Evolutionary conservation across 2,888 invertebrate genomes (phyloP), one percentile per base, ranked within the genome.

Genomic region (Lasius platythorax): DNA sequence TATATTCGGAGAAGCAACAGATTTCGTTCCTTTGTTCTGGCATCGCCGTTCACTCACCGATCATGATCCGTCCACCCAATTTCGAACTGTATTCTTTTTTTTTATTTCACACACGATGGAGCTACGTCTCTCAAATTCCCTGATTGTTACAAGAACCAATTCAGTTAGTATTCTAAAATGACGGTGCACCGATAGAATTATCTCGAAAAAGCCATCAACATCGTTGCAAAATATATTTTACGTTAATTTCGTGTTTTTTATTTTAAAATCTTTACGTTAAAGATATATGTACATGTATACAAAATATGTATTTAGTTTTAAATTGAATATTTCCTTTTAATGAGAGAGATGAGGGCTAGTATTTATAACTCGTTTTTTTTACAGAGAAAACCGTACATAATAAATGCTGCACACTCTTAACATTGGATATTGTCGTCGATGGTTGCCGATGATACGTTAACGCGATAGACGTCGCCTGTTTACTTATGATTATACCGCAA

Each of bases 401-500:
- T 28, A 78, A 78, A 78, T 66, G 56, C 58, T 28, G 11, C 28
- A 18, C 66, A 66, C 18, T 78, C 67, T 67, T 53, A n/a, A 78
- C 82, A 56, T 53, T 37, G 58, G 53, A 66, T 67, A 78, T 79
- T 63, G 64, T 30, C 72, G 78, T 67, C 82, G 90, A 90, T 90
- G 85, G 85, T 87, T 84, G 79, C 81, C 66, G 87, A 87, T 86
- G 90, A 90, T 90, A 90, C 88, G 91, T 88, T 88, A 91, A 90
- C 89, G 87, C 89, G 88, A 86, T 82, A 83, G 87, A 83, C 90
- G 90, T 91, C 90, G 91, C 91, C 90, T 93, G 94, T 94, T 94
- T 94, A 94, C 94, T 94, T 94, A 94, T 94, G 94, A 94, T 94
- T 94, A 94, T 94, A 92, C 93, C 90, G 93, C 94, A 94, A 94